phyloP scores from a whole-genome alignment of 2,888 invertebrate genomes.

The Lithodes maja region DNA sequence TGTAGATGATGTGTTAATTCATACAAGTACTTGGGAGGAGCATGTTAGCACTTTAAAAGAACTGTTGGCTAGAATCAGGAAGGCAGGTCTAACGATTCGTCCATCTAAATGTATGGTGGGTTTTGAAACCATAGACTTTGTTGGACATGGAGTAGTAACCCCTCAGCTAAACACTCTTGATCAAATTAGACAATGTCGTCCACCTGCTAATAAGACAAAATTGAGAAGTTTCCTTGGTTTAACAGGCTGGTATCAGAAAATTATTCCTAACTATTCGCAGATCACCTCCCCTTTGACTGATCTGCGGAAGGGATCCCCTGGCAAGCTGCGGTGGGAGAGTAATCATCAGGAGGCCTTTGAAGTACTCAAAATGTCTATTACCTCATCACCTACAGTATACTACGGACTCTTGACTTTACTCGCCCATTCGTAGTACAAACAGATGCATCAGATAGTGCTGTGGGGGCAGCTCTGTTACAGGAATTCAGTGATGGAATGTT shows the following conservation, averaged over 20 bases:
- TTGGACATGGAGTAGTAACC: conserved; percentile 13
- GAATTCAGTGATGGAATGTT: not conserved
- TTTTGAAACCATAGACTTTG: conserved; percentile 9
- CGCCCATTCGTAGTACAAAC: not conserved
- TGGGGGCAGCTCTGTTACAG: not conserved
- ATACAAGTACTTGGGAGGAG: conserved; percentile 1
- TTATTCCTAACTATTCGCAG: conserved; percentile 20
- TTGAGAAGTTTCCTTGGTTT: conserved; percentile 20
- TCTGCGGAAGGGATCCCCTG: not conserved
- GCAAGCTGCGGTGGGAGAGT: not conserved
- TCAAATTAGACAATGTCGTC: conserved; percentile 4
- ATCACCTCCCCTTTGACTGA: not conserved
- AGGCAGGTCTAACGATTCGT: conserved; percentile 1
- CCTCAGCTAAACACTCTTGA: conserved; percentile 10
- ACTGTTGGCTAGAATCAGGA: conserved; percentile 13
- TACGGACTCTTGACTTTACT: not conserved
- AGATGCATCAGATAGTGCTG: not conserved
- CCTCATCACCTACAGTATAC: not conserved
- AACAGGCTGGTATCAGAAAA: conserved; percentile 8
- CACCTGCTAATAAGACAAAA: conserved; percentile 3
- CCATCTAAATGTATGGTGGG: conserved; percentile 16
- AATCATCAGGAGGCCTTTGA: not conserved
- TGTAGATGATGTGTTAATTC: conserved; percentile 15
- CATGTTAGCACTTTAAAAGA: conserved; percentile 8
- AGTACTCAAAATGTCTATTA: not conserved